Evolutionary conservation across 2,797 vertebrate genomes (phyloP).

Genomic region (Lindbergichthys nudifrons): DNA sequence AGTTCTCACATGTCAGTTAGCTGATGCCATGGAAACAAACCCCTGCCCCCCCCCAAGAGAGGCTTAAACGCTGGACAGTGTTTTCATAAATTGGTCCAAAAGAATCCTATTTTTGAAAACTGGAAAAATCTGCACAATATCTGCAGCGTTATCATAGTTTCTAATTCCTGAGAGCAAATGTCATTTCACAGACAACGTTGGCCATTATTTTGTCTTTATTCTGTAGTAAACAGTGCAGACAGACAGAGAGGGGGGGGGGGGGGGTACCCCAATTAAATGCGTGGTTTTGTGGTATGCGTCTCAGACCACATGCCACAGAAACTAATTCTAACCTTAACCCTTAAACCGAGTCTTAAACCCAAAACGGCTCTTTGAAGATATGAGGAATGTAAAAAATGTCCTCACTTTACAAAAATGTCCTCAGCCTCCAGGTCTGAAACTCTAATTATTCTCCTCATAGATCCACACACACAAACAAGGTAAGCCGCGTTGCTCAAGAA

Average conservation of each 20-base stretch:
- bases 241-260: too few relatives aligned
- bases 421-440: neutral
- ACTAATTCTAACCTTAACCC: slow-evolving; percentile 2
- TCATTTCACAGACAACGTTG: neutral
- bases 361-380: slow-evolving; percentile 23
- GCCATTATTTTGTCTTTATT: neutral
- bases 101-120: neutral
- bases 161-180: neutral
- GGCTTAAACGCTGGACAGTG: neutral
- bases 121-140: neutral
- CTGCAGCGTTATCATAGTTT: neutral
- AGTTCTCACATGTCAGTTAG: neutral
- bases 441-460: neutral
- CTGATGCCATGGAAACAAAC: neutral
- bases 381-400: slow-evolving; percentile 38
- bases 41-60: neutral
- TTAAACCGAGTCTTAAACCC: slow-evolving; percentile 14
- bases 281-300: slow-evolving; percentile 2
- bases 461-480: neutral
- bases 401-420: slow-evolving; percentile 7
- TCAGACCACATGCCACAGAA: neutral
- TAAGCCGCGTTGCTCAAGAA: neutral
- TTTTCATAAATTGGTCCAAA: neutral
- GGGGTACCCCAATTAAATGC: neutral
- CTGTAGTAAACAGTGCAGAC: neutral